Conservation (phyloP, 1,140 invertebrate species). For the Eumeta japonica region DNA sequence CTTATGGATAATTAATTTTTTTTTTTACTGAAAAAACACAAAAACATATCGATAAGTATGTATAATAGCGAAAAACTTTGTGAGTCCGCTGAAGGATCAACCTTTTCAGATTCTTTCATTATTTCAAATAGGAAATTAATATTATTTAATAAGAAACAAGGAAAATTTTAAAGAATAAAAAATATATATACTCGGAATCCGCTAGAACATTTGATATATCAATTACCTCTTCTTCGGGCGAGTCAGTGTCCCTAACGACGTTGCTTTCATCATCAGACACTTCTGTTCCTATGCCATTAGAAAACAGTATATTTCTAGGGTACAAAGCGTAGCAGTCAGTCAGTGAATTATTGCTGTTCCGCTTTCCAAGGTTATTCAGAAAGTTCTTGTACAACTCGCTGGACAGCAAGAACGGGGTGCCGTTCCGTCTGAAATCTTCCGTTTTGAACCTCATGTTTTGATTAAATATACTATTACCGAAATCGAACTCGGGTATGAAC, state of each 20-base stretch:
- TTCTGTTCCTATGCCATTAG: conserved; percentile 41
- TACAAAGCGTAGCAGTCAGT: conserved; percentile 52
- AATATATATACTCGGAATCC: too few species aligned
- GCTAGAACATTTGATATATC: too few species aligned
- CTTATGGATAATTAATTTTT: too few species aligned
- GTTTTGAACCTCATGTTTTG: conserved; percentile 41
- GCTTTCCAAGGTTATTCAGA: conserved; percentile 62
- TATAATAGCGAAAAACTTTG: too few species aligned
- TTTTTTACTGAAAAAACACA: too few species aligned
- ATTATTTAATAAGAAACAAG: too few species aligned
- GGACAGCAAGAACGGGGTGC: conserved; percentile 65
- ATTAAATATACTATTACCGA: conserved; percentile 39
- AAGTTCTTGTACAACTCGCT: conserved; percentile 77
- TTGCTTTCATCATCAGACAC: conserved; percentile 51
- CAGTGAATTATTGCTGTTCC: conserved; percentile 37
- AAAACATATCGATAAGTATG: too few species aligned
- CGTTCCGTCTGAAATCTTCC: conserved; percentile 38
- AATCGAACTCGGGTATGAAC: conserved; percentile 51
- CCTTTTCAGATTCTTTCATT: too few species aligned
- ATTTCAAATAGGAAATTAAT: too few species aligned
- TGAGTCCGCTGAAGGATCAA: too few species aligned
- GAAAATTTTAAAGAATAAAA: too few species aligned
- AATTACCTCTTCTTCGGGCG: conserved; percentile 53
- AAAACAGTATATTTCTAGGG: conserved; percentile 53
- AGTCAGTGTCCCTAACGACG: conserved; percentile 41